phyloP scores from a whole-genome alignment of 2,888 invertebrate genomes.

The Syrphus vitripennis region DNA sequence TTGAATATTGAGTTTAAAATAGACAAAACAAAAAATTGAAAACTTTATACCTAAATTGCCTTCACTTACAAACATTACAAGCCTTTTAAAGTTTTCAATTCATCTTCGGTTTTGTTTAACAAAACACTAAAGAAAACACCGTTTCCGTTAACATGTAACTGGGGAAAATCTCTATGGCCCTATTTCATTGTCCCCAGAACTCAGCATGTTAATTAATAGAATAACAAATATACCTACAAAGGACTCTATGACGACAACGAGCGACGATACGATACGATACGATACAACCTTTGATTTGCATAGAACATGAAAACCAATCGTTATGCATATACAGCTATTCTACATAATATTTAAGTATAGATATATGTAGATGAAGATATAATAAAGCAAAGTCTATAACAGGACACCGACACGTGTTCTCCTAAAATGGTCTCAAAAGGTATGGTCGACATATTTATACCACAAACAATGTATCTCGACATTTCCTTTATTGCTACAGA shows the following conservation, averaged over 20 bases:
- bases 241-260: conserved; percentile 23
- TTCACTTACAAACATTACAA: background rate
- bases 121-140: conserved; percentile 18
- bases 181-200: conserved; percentile 12
- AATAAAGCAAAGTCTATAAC: background rate
- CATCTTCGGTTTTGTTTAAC: background rate
- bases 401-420: conserved; percentile 45
- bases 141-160: conserved; percentile 26
- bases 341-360: background rate
- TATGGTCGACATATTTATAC: conserved; percentile 51
- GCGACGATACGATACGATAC: conserved; percentile 30
- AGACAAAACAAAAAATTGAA: background rate
- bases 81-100: background rate
- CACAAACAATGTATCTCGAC: conserved; percentile 50
- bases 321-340: conserved; percentile 20
- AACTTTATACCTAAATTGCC: background rate
- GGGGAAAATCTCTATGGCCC: conserved; percentile 3
- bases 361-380: background rate
- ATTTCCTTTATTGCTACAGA: conserved; percentile 55
- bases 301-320: conserved; percentile 60
- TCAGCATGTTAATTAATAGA: conserved; percentile 67
- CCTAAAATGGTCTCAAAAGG: conserved; percentile 45
- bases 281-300: conserved; percentile 65
- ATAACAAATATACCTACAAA: conserved; percentile 63
- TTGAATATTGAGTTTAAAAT: too few species aligned